phyloP scores from a whole-genome alignment of 2,797 vertebrate genomes.

The Echiichthys vipera region DNA sequence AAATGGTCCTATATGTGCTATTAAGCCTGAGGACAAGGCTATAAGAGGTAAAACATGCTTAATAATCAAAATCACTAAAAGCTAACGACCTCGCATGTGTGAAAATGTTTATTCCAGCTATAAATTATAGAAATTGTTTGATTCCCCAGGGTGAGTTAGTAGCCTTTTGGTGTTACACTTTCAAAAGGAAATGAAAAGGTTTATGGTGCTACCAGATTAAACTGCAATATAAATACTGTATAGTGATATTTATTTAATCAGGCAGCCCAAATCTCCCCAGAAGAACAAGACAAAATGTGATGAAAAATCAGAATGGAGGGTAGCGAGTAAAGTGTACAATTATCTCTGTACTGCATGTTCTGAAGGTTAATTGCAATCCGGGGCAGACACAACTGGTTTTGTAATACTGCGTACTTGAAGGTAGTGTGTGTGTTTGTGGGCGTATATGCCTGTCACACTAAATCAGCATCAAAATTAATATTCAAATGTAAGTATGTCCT shows the following conservation, averaged over 20 bases:
- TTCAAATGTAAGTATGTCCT: constrained; percentile 44
- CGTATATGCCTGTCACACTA: constrained; percentile 42
- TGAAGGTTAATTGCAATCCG: constrained; percentile 61
- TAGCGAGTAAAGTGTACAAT: constrained; percentile 16
- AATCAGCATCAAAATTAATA: constrained; percentile 68
- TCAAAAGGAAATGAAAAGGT: constrained; percentile 26
- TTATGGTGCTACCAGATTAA: constrained; percentile 1
- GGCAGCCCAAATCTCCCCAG: neutral
- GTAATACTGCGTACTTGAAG: constrained; percentile 15
- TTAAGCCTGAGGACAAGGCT: constrained; percentile 12
- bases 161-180: constrained; percentile 3
- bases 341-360: constrained; percentile 31
- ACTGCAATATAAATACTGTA: neutral
- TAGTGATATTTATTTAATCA: constrained; percentile 12
- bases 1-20: constrained; percentile 10
- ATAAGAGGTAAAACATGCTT: constrained; percentile 16
- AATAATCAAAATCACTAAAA: constrained; percentile 43
- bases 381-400: constrained; percentile 28
- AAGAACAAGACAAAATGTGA: neutral
- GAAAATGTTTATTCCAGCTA: constrained; percentile 28
- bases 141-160: neutral
- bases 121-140: constrained; percentile 21
- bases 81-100: constrained; percentile 2
- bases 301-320: constrained; percentile 6
- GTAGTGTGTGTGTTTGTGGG: constrained; percentile 30